Conservation (phyloP, 2,797 vertebrate species). For the Acanthurus leucopareius region DNA sequence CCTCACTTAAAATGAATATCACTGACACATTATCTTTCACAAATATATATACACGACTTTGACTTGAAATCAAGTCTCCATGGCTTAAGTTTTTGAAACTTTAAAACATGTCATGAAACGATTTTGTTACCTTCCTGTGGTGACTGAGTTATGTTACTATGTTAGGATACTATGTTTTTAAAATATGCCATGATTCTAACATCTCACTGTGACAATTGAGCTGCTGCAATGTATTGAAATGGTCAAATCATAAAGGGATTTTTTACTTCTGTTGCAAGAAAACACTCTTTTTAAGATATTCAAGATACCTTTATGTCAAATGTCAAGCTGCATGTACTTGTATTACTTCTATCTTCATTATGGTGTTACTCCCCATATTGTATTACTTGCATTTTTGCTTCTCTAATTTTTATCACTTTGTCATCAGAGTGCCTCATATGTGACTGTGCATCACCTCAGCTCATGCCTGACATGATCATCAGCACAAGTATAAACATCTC, state of each 20-base stretch:
- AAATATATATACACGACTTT: neutral
- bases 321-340: neutral
- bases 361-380: neutral
- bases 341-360: neutral
- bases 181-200: too few relatives aligned
- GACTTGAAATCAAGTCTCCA: neutral
- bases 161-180: too few relatives aligned
- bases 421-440: conserved; percentile 88
- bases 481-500: conserved; percentile 72
- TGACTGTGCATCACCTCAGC: conserved; percentile 83
- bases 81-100: neutral
- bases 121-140: neutral
- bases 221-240: too few relatives aligned
- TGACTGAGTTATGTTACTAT: neutral
- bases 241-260: too few relatives aligned
- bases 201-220: neutral
- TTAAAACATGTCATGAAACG: neutral
- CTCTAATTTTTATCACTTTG: conserved; percentile 33
- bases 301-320: neutral
- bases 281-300: neutral
- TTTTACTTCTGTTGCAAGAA: neutral
- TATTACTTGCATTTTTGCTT: neutral
- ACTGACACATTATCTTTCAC: neutral
- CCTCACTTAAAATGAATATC: neutral
- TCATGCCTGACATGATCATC: conserved; percentile 83